Base-by-base conservation (phyloP, 2,797 vertebrate species). In the Catostomus latipinnis region DNA sequence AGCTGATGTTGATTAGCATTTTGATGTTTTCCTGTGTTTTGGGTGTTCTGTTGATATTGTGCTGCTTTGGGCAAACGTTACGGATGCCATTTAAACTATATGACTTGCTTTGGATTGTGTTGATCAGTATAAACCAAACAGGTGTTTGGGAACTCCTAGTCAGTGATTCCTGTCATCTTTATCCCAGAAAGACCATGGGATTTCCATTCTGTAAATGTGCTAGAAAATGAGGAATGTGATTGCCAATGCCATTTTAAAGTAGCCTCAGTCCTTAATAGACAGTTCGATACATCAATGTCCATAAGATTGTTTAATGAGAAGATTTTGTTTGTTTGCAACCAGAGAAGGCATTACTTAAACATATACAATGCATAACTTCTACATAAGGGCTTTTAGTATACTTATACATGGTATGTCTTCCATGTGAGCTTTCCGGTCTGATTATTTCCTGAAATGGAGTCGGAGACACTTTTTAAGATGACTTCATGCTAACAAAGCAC, bases 351-450 rank as follows among this genome's bases (percentile, higher is more conserved):
- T 82, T 82, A 77, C 46, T 80, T 34, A 61, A 67, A 82, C 53
- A 48, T 65, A 76, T 62, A 73, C 82, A 80, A 82, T 83, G 82
- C 82, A 80, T 80, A 81, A 86, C 78, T 86, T 66, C 67, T 84
- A 73, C 85, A 86, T 80, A 82, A 84, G 85, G 82, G 85, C 85
- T 86, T 83, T 83, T 82, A 83, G 82, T 78, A 82, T 78, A 78
- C 83, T 22, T 22, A 22, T 22, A 22, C 22, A 22, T 22, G 62
- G 80, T 70, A 83, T 4, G 84, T 86, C 84, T 86, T 86, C 84
- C 84, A 83, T 71, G 69, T 68, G 57, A 83, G 85, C 80, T 82
- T 84, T 82, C 69, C 43, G 65, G 71, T 84, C 82, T 67, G 74
- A 61, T 80, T 78, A 66, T 76, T 85, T 83, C 73, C 43, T 34